phyloP scores from a whole-genome alignment of 2,888 invertebrate species.

The Periphyllus acericola region DNA sequence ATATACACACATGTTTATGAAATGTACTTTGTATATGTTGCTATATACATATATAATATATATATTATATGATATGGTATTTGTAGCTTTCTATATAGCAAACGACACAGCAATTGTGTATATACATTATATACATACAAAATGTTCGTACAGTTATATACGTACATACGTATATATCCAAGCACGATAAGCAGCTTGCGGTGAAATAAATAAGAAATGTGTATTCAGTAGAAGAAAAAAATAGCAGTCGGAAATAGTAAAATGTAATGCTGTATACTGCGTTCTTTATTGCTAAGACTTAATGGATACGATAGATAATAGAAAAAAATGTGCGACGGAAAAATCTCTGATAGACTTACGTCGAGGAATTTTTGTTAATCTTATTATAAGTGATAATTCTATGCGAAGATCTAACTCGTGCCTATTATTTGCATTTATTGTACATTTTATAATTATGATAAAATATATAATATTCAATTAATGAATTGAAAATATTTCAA shows the following conservation, averaged over 20 bases:
- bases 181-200: neutral
- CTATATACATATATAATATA: neutral
- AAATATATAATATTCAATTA: too few species aligned
- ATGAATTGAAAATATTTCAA: too few species aligned
- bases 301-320: neutral
- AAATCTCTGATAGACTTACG: neutral
- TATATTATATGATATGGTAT: too few species aligned
- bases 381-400: too few species aligned
- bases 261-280: neutral
- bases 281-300: too few species aligned
- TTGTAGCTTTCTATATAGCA: neutral
- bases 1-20: neutral
- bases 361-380: neutral
- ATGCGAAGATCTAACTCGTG: too few species aligned
- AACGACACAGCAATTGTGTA: neutral
- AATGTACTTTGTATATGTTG: neutral
- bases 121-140: neutral
- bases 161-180: neutral
- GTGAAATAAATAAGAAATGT: neutral
- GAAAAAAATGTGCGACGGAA: neutral
- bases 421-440: too few species aligned
- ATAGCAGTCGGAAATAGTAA: neutral
- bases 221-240: neutral
- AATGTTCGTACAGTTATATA: neutral
- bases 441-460: too few species aligned